Conservation (phyloP, 2,113 vertebrate species). For the Nematolebias whitei region DNA sequence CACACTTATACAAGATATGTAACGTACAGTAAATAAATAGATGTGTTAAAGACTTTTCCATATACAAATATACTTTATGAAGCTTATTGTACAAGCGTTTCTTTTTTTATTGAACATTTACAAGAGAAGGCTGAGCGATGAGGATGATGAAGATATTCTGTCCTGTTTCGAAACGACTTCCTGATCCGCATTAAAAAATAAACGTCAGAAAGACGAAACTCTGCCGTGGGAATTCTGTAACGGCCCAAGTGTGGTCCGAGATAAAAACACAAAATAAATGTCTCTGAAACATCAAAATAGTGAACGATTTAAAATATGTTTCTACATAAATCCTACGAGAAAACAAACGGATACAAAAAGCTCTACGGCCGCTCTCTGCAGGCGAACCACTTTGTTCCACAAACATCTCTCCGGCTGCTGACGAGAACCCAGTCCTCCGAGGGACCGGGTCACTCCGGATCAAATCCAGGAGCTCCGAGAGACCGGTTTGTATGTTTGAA, state of each 20-base stretch:
- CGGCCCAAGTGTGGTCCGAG: slow-evolving; percentile 43
- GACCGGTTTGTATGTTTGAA: too few relatives aligned
- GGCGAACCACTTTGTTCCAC: slow-evolving; percentile 39
- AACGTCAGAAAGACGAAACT: neutral
- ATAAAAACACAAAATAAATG: slow-evolving; percentile 50
- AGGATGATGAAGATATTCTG: slow-evolving; percentile 19
- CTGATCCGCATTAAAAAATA: slow-evolving; percentile 2
- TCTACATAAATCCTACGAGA: slow-evolving; percentile 27
- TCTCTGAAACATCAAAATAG: slow-evolving; percentile 61
- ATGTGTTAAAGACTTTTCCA: slow-evolving; percentile 86
- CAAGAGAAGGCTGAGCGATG: slow-evolving; percentile 67
- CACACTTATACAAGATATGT: slow-evolving; percentile 65
- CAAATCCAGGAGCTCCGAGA: slow-evolving; percentile 13
- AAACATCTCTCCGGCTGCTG: slow-evolving; percentile 14
- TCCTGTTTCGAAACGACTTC: slow-evolving; percentile 1
- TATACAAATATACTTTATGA: slow-evolving; percentile 88
- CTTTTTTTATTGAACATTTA: slow-evolving; percentile 75
- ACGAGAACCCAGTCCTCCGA: slow-evolving; percentile 8
- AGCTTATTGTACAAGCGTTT: slow-evolving; percentile 85
- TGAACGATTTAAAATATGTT: slow-evolving; percentile 44
- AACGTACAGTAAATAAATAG: slow-evolving; percentile 90
- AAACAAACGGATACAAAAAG: slow-evolving; percentile 29
- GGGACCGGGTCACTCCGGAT: neutral
- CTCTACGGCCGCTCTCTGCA: slow-evolving; percentile 24
- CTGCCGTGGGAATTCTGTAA: slow-evolving; percentile 20